Conservation (phyloP, 2,797 vertebrate genomes). For the Netta rufina region DNA sequence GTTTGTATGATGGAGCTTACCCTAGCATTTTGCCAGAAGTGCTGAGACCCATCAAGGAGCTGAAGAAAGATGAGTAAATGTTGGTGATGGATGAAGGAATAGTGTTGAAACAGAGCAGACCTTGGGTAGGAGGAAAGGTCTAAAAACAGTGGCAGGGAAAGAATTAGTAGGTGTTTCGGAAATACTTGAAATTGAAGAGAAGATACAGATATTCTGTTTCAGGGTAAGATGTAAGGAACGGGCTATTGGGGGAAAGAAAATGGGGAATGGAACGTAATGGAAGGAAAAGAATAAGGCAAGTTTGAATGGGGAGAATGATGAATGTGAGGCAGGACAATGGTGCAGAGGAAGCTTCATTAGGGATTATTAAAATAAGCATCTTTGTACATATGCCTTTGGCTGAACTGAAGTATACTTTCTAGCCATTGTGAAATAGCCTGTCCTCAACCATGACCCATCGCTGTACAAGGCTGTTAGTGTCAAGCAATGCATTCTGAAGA, state of each 20-base stretch:
- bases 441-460: fast-evolving
- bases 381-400: background rate
- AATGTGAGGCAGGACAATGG: background rate
- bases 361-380: background rate
- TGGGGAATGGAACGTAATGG: background rate
- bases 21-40: slow-evolving; percentile 40
- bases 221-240: background rate
- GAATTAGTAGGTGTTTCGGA: slow-evolving; percentile 48
- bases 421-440: background rate
- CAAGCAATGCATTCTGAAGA: background rate
- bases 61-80: slow-evolving; percentile 47
- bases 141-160: slow-evolving; percentile 39
- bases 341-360: background rate
- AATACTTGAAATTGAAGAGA: slow-evolving; percentile 29
- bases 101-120: slow-evolving; percentile 36
- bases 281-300: background rate
- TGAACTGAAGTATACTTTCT: background rate
- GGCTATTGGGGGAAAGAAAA: background rate
- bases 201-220: background rate
- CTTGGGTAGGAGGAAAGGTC: slow-evolving; percentile 42
- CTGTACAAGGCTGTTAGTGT: background rate
- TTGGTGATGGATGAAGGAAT: slow-evolving; percentile 15
- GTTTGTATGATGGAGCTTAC: slow-evolving; percentile 47
- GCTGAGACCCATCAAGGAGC: slow-evolving; percentile 10
- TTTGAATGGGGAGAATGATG: background rate